phyloP scores from a whole-genome alignment of 2,888 invertebrate species.

The Cybosia mesomella region DNA sequence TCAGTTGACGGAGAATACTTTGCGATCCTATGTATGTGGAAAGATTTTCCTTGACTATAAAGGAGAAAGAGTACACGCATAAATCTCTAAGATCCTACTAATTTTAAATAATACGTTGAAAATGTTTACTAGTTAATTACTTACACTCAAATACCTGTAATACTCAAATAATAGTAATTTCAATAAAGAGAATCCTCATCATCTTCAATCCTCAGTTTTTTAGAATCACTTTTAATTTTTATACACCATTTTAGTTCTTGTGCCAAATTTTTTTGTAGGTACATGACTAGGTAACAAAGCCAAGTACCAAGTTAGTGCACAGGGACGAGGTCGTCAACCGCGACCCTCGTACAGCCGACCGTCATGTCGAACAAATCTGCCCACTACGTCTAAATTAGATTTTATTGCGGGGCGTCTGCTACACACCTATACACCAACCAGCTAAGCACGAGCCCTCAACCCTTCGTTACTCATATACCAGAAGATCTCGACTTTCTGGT shows the following conservation, averaged over 20 bases:
- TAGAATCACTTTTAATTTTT: neutral
- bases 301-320: slow-evolving; percentile 44
- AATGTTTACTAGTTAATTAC: no score
- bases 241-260: no score
- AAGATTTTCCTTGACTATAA: no score
- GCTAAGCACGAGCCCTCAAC: slow-evolving; percentile 52
- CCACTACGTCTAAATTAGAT: slow-evolving; percentile 85
- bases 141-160: no score
- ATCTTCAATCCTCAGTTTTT: neutral
- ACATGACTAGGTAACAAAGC: slow-evolving; percentile 13
- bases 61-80: no score
- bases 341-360: slow-evolving; percentile 68
- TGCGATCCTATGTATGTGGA: no score
- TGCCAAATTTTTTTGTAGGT: neutral
- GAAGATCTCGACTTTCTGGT: slow-evolving; percentile 64
- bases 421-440: slow-evolving; percentile 66
- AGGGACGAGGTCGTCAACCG: slow-evolving; percentile 79
- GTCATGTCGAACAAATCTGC: slow-evolving; percentile 82
- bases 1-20: no score
- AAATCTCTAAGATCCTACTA: no score
- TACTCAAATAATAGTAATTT: no score
- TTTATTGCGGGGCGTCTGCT: slow-evolving; percentile 84
- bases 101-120: no score
- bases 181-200: no score
- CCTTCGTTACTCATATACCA: slow-evolving; percentile 8